Evolutionary conservation across 2,888 invertebrate genomes (phyloP).

Genomic region (Palloptera scutellata): DNA sequence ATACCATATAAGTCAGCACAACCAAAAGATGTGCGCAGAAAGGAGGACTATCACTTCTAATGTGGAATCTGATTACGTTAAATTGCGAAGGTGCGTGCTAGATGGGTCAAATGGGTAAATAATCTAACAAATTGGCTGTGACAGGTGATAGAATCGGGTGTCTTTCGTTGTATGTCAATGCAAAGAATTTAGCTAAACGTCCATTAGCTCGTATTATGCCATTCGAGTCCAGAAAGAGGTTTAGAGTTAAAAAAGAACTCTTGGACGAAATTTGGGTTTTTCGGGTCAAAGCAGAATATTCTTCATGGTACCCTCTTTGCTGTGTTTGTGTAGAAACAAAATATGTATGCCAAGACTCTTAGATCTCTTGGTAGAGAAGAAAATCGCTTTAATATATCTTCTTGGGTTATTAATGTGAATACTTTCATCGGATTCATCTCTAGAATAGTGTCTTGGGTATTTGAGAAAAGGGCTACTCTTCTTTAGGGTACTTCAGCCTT

Average conservation of each 20-base stretch:
- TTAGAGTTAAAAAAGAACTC: slow-evolving; percentile 2
- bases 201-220: background rate
- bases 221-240: background rate
- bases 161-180: background rate
- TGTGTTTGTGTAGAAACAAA: background rate
- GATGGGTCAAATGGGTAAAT: no score
- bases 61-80: no score
- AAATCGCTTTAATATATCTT: background rate
- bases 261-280: background rate
- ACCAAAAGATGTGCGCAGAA: no score
- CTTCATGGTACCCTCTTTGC: background rate
- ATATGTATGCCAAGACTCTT: background rate
- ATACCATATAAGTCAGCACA: no score
- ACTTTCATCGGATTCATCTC: background rate
- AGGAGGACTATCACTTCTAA: no score
- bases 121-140: no score
- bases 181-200: background rate
- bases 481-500: no score
- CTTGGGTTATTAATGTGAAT: background rate
- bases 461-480: no score
- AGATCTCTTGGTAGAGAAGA: no score
- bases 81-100: no score
- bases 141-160: slow-evolving; percentile 13
- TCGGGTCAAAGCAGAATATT: background rate
- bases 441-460: no score